phyloP scores from a whole-genome alignment of 23 tunicate species.

The Diplosoma virens region DNA sequence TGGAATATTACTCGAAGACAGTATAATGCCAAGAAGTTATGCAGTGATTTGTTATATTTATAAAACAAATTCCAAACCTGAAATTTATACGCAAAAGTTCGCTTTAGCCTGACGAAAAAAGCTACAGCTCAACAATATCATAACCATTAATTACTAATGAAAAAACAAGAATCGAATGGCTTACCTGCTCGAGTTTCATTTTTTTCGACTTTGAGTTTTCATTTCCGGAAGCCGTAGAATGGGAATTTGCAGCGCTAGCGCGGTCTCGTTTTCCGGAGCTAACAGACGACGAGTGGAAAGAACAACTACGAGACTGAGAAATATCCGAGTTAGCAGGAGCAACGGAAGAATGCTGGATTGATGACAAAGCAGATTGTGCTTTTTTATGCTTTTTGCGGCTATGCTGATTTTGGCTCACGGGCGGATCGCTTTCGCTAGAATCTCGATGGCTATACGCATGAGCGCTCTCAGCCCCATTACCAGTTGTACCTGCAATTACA shows the following conservation, averaged over 20 bases:
- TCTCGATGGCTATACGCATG: constrained; percentile 22
- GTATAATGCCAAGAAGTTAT: no score
- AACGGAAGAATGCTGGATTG: neutral
- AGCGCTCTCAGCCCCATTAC: constrained; percentile 23
- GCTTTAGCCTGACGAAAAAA: no score
- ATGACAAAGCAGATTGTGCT: neutral
- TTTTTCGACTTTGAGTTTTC: neutral
- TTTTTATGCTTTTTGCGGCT: constrained; percentile 19
- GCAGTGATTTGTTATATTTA: no score
- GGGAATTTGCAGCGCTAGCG: neutral
- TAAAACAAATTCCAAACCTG: no score
- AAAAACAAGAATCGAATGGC: no score
- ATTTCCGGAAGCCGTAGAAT: neutral
- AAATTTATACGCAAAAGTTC: no score
- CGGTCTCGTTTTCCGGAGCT: constrained; percentile 15
- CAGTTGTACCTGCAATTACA: neutral
- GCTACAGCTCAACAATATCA: no score
- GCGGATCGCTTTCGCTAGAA: neutral
- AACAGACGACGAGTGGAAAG: neutral
- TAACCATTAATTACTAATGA: no score
- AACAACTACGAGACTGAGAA: neutral
- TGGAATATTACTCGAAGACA: no score
- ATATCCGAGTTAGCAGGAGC: neutral
- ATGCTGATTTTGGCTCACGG: neutral
- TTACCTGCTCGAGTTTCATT: constrained; percentile 4